Conservation (phyloP, 2,113 vertebrate genomes). For the Gallinago undulata region DNA sequence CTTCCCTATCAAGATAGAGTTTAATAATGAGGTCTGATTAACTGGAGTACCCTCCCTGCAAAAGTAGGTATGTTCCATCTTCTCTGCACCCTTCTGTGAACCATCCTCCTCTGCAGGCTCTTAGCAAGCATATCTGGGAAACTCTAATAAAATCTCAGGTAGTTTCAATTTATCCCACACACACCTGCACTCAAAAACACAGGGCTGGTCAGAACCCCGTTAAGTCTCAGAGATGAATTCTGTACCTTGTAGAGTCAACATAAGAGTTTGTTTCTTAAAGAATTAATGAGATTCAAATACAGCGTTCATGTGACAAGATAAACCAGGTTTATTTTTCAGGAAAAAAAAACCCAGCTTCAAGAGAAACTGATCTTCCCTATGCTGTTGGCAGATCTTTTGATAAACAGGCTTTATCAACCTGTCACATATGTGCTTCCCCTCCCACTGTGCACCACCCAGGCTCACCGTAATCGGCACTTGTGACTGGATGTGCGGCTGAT, state of each 20-base stretch:
- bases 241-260: background rate
- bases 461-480: conserved; percentile 91
- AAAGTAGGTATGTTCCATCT: background rate
- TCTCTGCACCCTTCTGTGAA: background rate
- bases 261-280: background rate
- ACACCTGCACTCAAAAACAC: background rate
- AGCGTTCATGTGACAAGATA: background rate
- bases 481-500: conserved; percentile 84
- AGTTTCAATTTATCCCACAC: background rate
- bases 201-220: background rate
- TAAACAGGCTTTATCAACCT: background rate
- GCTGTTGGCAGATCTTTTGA: background rate
- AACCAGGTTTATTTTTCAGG: background rate
- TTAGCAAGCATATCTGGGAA: background rate
- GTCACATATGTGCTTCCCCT: background rate
- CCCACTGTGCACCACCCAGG: background rate
- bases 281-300: background rate
- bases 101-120: background rate
- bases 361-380: background rate
- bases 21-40: background rate
- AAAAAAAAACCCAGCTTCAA: background rate
- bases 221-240: background rate
- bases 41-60: background rate
- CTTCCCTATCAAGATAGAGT: background rate
- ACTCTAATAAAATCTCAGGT: background rate